Evolutionary conservation across 2,797 vertebrate species (phyloP).

Genomic region (Alcedo atthis): DNA sequence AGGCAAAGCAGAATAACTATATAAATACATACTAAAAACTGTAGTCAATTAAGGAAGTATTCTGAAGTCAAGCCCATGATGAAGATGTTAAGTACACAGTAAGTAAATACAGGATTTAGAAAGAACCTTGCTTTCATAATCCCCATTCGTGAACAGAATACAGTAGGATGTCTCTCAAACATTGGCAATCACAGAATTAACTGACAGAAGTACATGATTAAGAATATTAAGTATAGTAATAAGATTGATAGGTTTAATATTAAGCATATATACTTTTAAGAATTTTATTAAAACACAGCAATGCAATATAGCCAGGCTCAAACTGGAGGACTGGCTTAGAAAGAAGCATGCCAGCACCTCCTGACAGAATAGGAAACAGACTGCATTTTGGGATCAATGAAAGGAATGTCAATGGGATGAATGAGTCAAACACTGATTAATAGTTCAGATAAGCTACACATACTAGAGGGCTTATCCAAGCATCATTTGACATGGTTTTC

Average conservation of each 20-base stretch:
- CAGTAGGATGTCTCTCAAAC: not conserved
- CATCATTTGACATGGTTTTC: not conserved
- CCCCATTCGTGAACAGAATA: not conserved
- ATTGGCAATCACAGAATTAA: not conserved
- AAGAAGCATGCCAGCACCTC: not conserved
- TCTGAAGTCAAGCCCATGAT: not conserved
- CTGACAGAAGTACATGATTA: not conserved
- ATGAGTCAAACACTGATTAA: not conserved
- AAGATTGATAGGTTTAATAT: not conserved
- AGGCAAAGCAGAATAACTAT: conserved; percentile 27
- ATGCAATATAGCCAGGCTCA: not conserved
- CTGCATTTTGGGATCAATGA: not conserved
- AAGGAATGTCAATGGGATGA: not conserved
- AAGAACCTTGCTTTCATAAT: not conserved
- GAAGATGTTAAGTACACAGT: not conserved
- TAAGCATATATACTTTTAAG: not conserved
- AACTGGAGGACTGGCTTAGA: not conserved
- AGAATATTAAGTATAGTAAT: not conserved
- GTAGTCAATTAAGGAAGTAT: not conserved
- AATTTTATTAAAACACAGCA: not conserved
- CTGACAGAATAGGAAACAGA: not conserved
- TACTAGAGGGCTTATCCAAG: not conserved
- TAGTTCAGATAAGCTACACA: not conserved
- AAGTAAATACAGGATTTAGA: not conserved
- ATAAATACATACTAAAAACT: not conserved